Conservation (phyloP, 2,797 vertebrate species). For the Clarias laeviceps region DNA sequence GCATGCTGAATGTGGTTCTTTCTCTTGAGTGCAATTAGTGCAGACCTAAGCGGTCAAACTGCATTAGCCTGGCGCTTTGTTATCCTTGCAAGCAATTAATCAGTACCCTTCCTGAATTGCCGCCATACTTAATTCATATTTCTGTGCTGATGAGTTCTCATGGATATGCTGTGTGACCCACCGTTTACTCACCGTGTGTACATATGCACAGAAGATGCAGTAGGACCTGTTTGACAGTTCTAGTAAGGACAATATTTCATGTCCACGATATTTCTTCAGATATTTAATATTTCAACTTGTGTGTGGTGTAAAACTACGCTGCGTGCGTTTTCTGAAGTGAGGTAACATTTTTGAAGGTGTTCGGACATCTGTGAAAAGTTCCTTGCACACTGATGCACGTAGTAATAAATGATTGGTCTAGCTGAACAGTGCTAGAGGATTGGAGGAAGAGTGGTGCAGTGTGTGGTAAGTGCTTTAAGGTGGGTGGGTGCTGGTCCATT, state of each 20-base stretch:
- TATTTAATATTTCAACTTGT: background rate
- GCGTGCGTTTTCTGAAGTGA: background rate
- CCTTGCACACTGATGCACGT: background rate
- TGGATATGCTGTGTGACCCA: slow-evolving; percentile 25
- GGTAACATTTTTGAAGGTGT: background rate
- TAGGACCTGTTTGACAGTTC: background rate
- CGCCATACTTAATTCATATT: slow-evolving; percentile 43
- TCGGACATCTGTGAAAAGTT: background rate
- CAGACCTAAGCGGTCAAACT: slow-evolving; percentile 58
- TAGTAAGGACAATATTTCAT: background rate
- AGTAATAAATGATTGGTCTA: background rate
- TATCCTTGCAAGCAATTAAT: slow-evolving; percentile 62
- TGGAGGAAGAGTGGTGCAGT: too few relatives aligned
- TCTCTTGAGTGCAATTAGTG: slow-evolving; percentile 55
- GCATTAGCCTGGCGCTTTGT: slow-evolving; percentile 61
- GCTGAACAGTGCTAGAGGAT: background rate
- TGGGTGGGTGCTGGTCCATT: background rate
- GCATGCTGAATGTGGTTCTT: slow-evolving; percentile 45
- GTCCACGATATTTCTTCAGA: too few relatives aligned
- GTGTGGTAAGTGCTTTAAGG: background rate
- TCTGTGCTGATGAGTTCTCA: slow-evolving; percentile 42
- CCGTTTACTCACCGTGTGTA: slow-evolving; percentile 14
- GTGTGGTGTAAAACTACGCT: background rate
- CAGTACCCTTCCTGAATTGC: slow-evolving; percentile 52
- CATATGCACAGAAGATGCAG: slow-evolving; percentile 5